Evolutionary conservation across 2,797 vertebrate genomes (phyloP), one percentile per base, ranked within the genome.

Genomic region (Propithecus perrieri): DNA sequence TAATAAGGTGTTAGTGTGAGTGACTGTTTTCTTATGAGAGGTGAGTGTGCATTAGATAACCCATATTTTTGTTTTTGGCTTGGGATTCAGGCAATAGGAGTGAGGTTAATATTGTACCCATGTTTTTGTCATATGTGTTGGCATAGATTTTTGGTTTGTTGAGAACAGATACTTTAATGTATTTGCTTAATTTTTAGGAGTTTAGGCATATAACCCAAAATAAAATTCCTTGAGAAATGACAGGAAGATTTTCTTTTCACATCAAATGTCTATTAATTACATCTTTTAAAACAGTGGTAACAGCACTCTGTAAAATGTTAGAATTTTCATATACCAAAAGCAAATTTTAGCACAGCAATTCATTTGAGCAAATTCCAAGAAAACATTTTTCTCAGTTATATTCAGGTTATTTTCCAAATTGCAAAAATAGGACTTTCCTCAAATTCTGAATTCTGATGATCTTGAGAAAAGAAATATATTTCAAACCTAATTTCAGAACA

Each of bases 351-450:
- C 93, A 97, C 95, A 95, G 95, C 97, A 96, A 79, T 63, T 91
- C 14, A 80, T 85, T 94, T 95, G 98, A 97, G 71, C 88, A 96
- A 17, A 48, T 97, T 87, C 76, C 89, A 92, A 93, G 95, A 95
- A 97, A 2, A 0, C 85, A 22, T 41, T 92, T 95, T 96, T 93
- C 87, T 96, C 95, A 97, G 90, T 95, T 96, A 48, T 74, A 81
- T 97, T 90, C 89, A 80, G 26, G 84, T 97, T 94, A 83, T 97
- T 97, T 98, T 98, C 86, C 96, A 97, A 96, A 92, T 97, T 87
- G 69, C 97, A 92, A 97, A 97, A 98, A 97, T 92, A 93, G 85
- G 93, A 84, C 75, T 88, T 98, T 97, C 79, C 85, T 98, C 84
- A 96, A 94, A 89, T 55, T 18, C 88, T 86, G 84, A 94, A 98